phyloP scores from a whole-genome alignment of 2,888 invertebrate species.

The Tenthredo distinguenda region DNA sequence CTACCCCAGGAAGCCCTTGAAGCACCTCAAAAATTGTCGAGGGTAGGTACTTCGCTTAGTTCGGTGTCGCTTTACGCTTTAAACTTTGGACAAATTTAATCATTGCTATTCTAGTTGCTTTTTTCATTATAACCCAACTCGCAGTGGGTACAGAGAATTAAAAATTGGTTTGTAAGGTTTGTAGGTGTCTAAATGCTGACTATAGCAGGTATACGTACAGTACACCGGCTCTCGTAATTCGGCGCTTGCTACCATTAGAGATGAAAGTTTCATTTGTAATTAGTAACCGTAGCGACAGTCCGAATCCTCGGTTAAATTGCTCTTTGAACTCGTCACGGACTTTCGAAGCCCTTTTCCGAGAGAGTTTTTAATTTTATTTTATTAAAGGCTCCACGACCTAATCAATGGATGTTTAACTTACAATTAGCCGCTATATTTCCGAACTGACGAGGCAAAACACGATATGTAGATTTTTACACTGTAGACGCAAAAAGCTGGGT shows the following conservation, averaged over 20 bases:
- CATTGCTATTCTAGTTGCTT: background rate
- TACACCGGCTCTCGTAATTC: background rate
- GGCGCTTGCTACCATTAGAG: background rate
- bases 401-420: background rate
- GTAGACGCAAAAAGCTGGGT: background rate
- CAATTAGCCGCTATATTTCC: background rate
- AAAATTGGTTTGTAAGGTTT: background rate
- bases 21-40: slow-evolving; percentile 11
- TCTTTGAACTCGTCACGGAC: slow-evolving; percentile 8
- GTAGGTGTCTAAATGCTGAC: background rate
- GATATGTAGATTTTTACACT: background rate
- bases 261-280: background rate
- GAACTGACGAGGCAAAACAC: background rate
- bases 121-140: background rate
- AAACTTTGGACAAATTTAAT: slow-evolving; percentile 20
- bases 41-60: background rate
- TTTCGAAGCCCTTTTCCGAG: background rate
- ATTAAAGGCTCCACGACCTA: background rate
- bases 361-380: slow-evolving; percentile 5
- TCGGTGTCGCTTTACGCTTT: background rate
- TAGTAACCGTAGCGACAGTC: slow-evolving; percentile 19
- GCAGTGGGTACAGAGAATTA: background rate
- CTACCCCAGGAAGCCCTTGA: slow-evolving; percentile 20
- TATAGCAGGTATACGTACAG: background rate
- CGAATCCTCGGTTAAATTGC: background rate